phyloP scores from a whole-genome alignment of 2,888 invertebrate species.

The Polydrusus cervinus region DNA sequence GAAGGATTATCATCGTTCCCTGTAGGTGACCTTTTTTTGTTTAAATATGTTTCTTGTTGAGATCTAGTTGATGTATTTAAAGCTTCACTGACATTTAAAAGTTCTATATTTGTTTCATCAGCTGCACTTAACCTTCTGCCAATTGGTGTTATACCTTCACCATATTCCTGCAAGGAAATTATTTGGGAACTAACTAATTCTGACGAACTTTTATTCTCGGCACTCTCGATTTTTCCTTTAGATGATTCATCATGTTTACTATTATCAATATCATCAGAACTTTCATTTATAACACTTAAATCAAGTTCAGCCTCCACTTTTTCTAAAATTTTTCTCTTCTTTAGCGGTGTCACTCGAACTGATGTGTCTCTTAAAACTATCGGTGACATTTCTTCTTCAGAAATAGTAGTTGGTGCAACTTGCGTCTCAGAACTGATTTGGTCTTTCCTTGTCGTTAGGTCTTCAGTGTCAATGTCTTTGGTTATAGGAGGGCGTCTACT shows the following conservation, averaged over 20 bases:
- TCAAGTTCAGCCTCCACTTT: conserved; percentile 54
- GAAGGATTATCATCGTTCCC: conserved; percentile 3
- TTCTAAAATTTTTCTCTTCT: conserved; percentile 47
- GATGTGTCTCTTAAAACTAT: conserved; percentile 26
- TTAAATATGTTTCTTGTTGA: not conserved
- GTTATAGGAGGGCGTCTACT: conserved; percentile 36
- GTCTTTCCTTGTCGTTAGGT: not conserved
- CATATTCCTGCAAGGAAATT: not conserved
- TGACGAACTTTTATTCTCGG: too few species aligned
- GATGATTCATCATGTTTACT: conserved; percentile 25
- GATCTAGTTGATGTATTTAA: not conserved
- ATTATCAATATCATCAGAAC: conserved; percentile 52
- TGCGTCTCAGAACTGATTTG: conserved; percentile 26
- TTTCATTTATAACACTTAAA: conserved; percentile 58
- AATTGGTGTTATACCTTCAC: not conserved
- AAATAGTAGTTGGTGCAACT: not conserved
- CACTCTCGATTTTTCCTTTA: conserved; percentile 1
- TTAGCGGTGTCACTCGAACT: conserved; percentile 47
- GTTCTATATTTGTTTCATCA: conserved; percentile 1
- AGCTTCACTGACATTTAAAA: not conserved
- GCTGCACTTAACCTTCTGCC: conserved; percentile 6
- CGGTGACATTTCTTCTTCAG: conserved; percentile 39
- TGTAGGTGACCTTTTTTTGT: not conserved
- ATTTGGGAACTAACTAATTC: not conserved
- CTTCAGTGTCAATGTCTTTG: conserved; percentile 37